A percentile compares a stretch with the other conserved stretches of the same genome.
These are phyloP conservation scores for Mycalesis mineus DNA, from an alignment of 2,888 invertebrate species.

Conservation along the genomic window DNA sequence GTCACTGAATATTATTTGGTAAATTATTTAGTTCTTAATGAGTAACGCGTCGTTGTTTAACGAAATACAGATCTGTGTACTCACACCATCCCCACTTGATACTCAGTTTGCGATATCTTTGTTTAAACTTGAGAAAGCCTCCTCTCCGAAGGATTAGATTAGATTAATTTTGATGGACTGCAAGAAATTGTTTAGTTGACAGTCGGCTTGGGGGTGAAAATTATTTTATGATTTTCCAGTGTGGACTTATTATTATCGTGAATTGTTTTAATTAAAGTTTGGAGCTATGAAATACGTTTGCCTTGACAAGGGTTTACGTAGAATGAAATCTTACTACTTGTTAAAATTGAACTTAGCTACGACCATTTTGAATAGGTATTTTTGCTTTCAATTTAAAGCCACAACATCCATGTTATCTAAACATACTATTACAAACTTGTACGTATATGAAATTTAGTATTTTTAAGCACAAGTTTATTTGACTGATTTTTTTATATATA, in stretches of 20 bases:
- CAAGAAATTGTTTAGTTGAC: conserved; percentile 71
- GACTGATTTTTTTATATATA: too few relatives aligned
- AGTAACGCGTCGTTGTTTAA: conserved; percentile 10
- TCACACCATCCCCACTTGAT: conserved; percentile 44
- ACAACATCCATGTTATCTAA: too few relatives aligned
- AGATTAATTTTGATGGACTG: conserved; percentile 77
- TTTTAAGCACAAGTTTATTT: too few relatives aligned
- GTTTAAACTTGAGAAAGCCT: conserved; percentile 68
- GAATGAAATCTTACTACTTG: conserved; percentile 37
- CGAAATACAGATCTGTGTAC: conserved; percentile 33
- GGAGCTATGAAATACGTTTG: conserved; percentile 48
- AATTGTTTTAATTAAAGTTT: conserved; percentile 70
- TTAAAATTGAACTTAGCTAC: too few relatives aligned
- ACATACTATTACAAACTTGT: too few relatives aligned
- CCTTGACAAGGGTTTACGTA: conserved; percentile 49
- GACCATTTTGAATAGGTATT: too few relatives aligned
- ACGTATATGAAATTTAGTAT: too few relatives aligned
- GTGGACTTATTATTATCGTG: conserved; percentile 42
- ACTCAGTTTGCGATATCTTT: conserved; percentile 71
- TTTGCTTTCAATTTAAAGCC: too few relatives aligned
- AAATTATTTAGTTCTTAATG: too few relatives aligned
- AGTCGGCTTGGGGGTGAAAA: conserved; percentile 62
- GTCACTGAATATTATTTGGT: too few relatives aligned
- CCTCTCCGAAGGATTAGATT: conserved; percentile 54
- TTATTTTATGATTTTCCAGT: conserved; percentile 67